These are phyloP conservation scores for Dynastes grantii DNA, from an alignment of 2,888 invertebrate species.

Conservation along the genomic window DNA sequence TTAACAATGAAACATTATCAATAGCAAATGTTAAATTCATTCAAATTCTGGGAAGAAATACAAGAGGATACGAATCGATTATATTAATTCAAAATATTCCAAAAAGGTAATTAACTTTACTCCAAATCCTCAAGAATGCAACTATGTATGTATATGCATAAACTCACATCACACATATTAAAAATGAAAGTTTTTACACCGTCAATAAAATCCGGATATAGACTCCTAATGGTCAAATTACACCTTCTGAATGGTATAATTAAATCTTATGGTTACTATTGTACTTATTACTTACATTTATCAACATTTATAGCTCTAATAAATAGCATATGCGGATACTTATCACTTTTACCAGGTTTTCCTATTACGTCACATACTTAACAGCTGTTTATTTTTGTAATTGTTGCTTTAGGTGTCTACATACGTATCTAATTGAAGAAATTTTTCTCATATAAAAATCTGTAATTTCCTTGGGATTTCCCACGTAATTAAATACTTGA, in stretches of 20 bases:
- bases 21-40: not conserved
- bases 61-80: too few species aligned
- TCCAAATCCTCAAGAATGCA: too few species aligned
- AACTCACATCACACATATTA: not conserved
- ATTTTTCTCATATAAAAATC: too few species aligned
- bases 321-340: not conserved
- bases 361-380: not conserved
- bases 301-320: not conserved
- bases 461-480: too few species aligned
- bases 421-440: too few species aligned
- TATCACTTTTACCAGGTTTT: not conserved
- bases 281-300: not conserved
- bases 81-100: too few species aligned
- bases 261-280: too few species aligned
- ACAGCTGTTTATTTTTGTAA: not conserved
- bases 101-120: too few species aligned
- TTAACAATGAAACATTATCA: not conserved
- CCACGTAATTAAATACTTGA: too few species aligned
- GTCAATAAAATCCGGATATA: not conserved
- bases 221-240: not conserved
- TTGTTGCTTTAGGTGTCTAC: not conserved
- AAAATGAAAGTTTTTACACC: not conserved
- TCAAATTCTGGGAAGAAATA: too few species aligned
- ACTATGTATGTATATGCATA: too few species aligned
- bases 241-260: too few species aligned